Evolutionary conservation across 2,797 vertebrate species (phyloP).

Genomic region (Cryptoprocta ferox): DNA sequence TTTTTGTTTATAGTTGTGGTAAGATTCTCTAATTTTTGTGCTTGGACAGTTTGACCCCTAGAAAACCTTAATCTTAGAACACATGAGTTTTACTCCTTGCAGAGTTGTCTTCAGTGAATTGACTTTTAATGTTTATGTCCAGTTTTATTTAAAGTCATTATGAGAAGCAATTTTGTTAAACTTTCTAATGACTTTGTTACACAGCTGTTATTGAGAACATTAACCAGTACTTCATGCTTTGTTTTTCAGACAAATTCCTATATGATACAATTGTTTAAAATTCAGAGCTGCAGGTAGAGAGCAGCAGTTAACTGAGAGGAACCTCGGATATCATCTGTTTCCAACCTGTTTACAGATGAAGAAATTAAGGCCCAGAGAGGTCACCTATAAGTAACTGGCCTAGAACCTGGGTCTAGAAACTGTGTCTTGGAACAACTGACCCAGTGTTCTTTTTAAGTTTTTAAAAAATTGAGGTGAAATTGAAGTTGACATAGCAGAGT

Average conservation of each 20-base stretch:
- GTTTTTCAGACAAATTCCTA: slow-evolving; percentile 57
- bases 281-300: slow-evolving; percentile 40
- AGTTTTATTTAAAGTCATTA: slow-evolving; percentile 42
- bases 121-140: not conserved
- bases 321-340: slow-evolving; percentile 37
- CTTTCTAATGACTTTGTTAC: slow-evolving; percentile 15
- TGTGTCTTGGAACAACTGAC: not conserved
- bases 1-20: slow-evolving; percentile 1
- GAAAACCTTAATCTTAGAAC: not conserved
- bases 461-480: not conserved
- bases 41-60: slow-evolving; percentile 27
- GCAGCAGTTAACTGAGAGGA: slow-evolving; percentile 27
- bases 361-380: slow-evolving; percentile 32
- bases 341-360: slow-evolving; percentile 16
- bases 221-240: slow-evolving; percentile 30
- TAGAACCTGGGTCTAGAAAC: slow-evolving; percentile 6
- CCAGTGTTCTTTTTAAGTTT: not conserved
- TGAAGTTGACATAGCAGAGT: not conserved
- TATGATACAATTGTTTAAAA: slow-evolving; percentile 57
- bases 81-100: not conserved
- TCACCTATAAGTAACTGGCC: slow-evolving; percentile 20
- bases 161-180: slow-evolving; percentile 24
- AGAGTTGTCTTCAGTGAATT: slow-evolving; percentile 9
- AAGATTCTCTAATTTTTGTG: slow-evolving; percentile 42
- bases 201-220: slow-evolving; percentile 14